Base-by-base conservation (phyloP, 2,113 vertebrate genomes). In the Collichthys lucidus region DNA sequence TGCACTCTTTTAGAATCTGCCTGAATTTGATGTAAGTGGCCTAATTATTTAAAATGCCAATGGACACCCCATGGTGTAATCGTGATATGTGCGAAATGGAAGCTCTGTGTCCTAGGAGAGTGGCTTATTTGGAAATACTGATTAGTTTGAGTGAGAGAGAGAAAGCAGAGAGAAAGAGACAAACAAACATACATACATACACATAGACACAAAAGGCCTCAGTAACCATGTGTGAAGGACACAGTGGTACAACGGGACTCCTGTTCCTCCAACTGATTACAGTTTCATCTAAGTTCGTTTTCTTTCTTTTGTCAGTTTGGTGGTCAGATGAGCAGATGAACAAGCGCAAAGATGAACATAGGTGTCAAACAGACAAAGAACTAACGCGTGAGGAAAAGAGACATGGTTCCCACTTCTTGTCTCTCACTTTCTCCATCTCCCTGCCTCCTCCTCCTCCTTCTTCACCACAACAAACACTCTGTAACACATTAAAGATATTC, bases 41-140 rank as follows among this genome's bases (percentile, higher is more conserved):
- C 78, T 87, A 88, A 93, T 92, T 92, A 91, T 91, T 86, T 86
- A 86, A 88, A 89, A 86, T 26, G 77, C 59, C 85, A 85, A n/a
- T 78, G 74, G 83, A 89, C 85, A 63, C 60, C 40, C 65, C 12
- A 35, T 80, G 61, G 76, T 70, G 72, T 72, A 74, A 77, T 86
- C 29, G 14, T 73, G n/a, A 83, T 50, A 89, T 74, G 63, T 77
- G 77, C 55, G 67, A 73, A 86, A 78, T 62, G 63, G 59, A 49
- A 83, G 40, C n/a, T 14, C 53, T 69, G 6, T 4, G 15, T 89
- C 77, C 65, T 57, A 31, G 66, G 81, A 80, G 65, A 64, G 79
- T 81, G 84, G 87, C 81, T 88, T 84, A 81, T 91, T 88, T 89
- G 77, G 60, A 67, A 90, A 85, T 67, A 19, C 53, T 52, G 75